phyloP scores from a whole-genome alignment of 1,140 invertebrate genomes.

The Drosophila parabipectinata region DNA sequence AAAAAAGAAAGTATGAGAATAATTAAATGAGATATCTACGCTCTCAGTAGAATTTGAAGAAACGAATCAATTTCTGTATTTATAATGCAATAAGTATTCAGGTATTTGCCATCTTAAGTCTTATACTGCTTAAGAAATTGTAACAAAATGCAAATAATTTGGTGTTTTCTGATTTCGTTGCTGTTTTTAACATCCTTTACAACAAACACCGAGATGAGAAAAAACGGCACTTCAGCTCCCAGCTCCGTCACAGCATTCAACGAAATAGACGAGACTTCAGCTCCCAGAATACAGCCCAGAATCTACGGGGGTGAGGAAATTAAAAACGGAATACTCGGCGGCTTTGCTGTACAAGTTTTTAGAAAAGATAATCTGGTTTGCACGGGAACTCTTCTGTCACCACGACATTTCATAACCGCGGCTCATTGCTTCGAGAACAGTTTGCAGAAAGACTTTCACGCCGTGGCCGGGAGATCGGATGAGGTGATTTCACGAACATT shows the following conservation, averaged over 20 bases:
- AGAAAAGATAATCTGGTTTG: constrained; percentile 9
- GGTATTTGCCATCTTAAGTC: not conserved
- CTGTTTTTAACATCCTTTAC: not conserved
- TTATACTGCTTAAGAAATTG: not conserved
- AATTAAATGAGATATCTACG: not conserved
- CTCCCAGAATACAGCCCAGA: constrained; percentile 10
- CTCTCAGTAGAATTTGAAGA: not conserved
- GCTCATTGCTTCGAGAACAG: constrained; percentile 42
- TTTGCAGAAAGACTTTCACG: not conserved
- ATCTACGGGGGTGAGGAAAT: constrained; percentile 21
- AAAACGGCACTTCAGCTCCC: not conserved
- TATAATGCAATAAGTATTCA: not conserved
- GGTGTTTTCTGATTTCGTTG: not conserved
- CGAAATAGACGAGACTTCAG: not conserved
- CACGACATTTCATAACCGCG: constrained; percentile 26
- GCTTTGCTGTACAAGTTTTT: constrained; percentile 35
- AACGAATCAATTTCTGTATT: constrained; percentile 32
- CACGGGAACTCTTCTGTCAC: constrained; percentile 22
- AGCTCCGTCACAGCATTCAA: too few relatives aligned
- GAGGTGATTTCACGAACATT: not conserved
- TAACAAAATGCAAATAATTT: constrained; percentile 12
- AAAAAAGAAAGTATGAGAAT: too few relatives aligned
- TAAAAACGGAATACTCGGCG: constrained; percentile 9
- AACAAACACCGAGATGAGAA: too few relatives aligned
- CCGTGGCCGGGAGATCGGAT: constrained; percentile 9